Evolutionary conservation across 2,888 invertebrate genomes (phyloP), one percentile per base, ranked within the genome.

Genomic region (Amphipoea oculea): DNA sequence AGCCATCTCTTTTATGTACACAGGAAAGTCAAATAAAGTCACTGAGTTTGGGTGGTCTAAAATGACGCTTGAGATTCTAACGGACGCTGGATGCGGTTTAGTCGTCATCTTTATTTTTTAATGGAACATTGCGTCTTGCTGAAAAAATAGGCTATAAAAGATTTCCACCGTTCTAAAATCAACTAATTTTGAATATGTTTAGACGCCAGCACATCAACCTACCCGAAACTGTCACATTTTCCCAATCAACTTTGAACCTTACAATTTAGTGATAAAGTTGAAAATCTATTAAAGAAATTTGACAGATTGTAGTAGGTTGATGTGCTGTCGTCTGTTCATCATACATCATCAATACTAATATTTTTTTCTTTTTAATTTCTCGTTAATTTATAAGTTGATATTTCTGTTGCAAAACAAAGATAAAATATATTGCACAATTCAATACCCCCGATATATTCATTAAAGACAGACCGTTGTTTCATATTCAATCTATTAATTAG

Each of bases 1-100:
- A n/a, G n/a, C n/a, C n/a, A n/a, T n/a, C n/a, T n/a, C n/a, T n/a
- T 91, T 90, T 88, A 88, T 88, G 77, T 87, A 86, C 85, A 81
- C 79, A 73, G 76, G 73, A 77, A 88, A 89, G 86, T 88, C 88
- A 86, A 90, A 90, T 88, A 81, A 83, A 89, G 84, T 91, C 85
- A 80, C 81, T 57, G 70, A 74, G 77, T 80, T 78, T 17, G 65
- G 63, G 75, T 48, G 57, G 42, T 36, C 45, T 88, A 90, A 87
- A 48, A 89, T 89, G 82, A 36, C 78, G 90, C 89, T 83, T 45
- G 29, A 36, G 9, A 6, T 66, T 57, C 14, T 54, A 60, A 48
- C 4, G 14, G 45, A 51, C 1, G 29, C 23, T 65, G 11, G 12
- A 9, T 40, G 36, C 4, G 0, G 12, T 29, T 57, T 4, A 12